These are phyloP conservation scores for Phyllopteryx taeniolatus DNA, from an alignment of 2,113 vertebrate genomes.

Conservation along the genomic window DNA sequence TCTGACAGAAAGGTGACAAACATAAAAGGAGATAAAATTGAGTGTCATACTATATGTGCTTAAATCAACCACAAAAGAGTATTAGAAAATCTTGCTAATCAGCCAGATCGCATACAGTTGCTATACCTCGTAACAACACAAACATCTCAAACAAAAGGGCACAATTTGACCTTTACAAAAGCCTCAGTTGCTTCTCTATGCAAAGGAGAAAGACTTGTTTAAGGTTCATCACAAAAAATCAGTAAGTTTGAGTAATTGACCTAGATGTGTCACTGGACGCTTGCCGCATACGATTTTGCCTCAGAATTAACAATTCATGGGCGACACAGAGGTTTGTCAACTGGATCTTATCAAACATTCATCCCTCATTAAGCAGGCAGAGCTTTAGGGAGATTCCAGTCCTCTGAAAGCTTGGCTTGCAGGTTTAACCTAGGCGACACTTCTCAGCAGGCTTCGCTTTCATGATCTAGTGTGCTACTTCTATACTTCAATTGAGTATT, in stretches of 20 bases:
- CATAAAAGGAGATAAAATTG: not conserved
- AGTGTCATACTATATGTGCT: not conserved
- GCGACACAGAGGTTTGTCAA: conserved; percentile 41
- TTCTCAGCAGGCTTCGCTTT: not conserved
- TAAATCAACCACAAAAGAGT: not conserved
- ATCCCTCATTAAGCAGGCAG: conserved; percentile 46
- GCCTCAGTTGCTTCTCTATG: not conserved
- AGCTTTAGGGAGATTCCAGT: conserved; percentile 24
- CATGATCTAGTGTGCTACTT: not conserved
- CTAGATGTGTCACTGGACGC: conserved; percentile 59
- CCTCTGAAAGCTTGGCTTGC: conserved; percentile 5
- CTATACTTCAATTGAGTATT: not conserved
- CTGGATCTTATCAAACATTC: conserved; percentile 58
- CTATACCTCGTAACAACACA: not conserved
- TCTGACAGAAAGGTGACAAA: not conserved
- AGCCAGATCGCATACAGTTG: not conserved
- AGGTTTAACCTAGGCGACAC: not conserved
- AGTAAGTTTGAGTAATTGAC: conserved; percentile 44
- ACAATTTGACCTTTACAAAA: conserved; percentile 9
- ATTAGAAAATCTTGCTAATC: not conserved
- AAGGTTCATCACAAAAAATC: conserved; percentile 1
- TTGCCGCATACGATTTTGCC: not conserved
- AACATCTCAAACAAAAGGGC: conserved; percentile 32
- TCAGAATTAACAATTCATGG: conserved; percentile 59
- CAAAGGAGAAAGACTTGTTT: conserved; percentile 11